Conservation (phyloP, 2,797 vertebrate genomes). For the Epinephelus coioides region DNA sequence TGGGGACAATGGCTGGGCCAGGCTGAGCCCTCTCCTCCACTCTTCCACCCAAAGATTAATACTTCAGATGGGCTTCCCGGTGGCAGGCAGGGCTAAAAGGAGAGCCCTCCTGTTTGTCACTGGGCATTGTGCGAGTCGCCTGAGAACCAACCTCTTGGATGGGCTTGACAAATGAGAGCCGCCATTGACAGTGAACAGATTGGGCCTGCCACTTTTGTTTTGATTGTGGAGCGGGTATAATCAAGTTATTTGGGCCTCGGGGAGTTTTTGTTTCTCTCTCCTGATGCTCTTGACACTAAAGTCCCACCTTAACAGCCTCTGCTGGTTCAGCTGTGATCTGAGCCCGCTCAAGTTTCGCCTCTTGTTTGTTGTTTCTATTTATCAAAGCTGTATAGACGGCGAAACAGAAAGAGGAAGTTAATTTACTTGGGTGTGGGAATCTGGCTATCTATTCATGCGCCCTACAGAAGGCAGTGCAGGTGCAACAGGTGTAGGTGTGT, state of each 20-base stretch:
- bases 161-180: conserved; percentile 87
- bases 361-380: conserved; percentile 76
- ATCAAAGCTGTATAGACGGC: conserved; percentile 59
- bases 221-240: conserved; percentile 85
- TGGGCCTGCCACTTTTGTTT: conserved; percentile 86
- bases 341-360: conserved; percentile 71
- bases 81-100: conserved; percentile 87
- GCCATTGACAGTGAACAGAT: conserved; percentile 86
- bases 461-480: conserved; percentile 69
- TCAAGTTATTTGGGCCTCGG: conserved; percentile 83
- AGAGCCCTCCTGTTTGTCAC: conserved; percentile 88
- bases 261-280: conserved; percentile 79
- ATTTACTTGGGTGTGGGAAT: conserved; percentile 82
- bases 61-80: conserved; percentile 88
- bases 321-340: conserved; percentile 74
- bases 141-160: conserved; percentile 87
- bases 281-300: conserved; percentile 80
- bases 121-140: conserved; percentile 86
- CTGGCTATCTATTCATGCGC: conserved; percentile 68
- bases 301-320: conserved; percentile 74
- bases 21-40: conserved; percentile 86
- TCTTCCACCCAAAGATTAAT: conserved; percentile 89
- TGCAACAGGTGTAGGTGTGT: conserved; percentile 82
- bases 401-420: conserved; percentile 71
- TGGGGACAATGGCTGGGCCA: conserved; percentile 86